Conservation (phyloP, 2,888 invertebrate species). For the Leptura quadrifasciata region DNA sequence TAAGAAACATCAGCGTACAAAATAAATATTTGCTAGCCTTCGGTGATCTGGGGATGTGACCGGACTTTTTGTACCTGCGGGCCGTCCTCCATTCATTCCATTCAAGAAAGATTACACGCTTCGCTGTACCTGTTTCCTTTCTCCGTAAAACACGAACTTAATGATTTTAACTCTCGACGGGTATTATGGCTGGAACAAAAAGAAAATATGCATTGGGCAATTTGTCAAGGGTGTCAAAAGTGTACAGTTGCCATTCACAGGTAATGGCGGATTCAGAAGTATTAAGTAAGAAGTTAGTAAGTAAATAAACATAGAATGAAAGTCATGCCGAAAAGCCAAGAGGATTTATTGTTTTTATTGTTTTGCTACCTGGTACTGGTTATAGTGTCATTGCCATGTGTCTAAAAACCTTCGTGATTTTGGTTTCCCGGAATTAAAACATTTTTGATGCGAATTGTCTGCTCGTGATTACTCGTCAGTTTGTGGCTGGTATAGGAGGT, state of each 20-base stretch:
- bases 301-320: too few species aligned
- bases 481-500: too few species aligned
- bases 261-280: too few species aligned
- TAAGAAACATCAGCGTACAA: slow-evolving; percentile 46
- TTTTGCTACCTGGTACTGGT: too few species aligned
- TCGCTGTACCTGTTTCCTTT: not conserved
- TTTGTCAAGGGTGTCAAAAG: not conserved
- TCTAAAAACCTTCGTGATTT: too few species aligned
- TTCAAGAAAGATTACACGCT: slow-evolving; percentile 5
- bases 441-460: too few species aligned
- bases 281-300: too few species aligned
- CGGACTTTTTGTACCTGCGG: slow-evolving; percentile 23
- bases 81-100: slow-evolving; percentile 9
- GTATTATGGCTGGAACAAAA: not conserved
- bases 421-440: too few species aligned
- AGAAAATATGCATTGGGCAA: not conserved
- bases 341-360: too few species aligned
- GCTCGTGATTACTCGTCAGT: too few species aligned
- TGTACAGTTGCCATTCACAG: not conserved
- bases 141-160: not conserved
- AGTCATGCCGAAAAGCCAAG: too few species aligned
- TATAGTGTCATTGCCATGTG: too few species aligned
- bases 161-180: not conserved
- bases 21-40: slow-evolving; percentile 47
- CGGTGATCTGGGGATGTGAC: slow-evolving; percentile 13